phyloP scores from a whole-genome alignment of 1,140 invertebrate species.

The Euschistus heros region DNA sequence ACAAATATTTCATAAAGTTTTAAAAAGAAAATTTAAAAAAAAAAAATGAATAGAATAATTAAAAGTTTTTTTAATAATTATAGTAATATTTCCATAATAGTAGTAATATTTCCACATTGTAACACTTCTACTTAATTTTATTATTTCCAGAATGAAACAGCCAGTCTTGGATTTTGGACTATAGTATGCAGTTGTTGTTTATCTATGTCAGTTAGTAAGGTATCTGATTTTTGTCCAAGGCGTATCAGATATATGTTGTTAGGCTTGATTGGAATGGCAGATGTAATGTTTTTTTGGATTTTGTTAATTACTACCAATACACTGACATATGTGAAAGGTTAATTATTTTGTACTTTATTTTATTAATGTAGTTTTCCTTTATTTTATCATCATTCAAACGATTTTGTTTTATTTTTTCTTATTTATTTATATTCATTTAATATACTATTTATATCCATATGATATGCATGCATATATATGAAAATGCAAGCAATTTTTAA shows the following conservation, averaged over 20 bases:
- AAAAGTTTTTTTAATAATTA: too few relatives aligned
- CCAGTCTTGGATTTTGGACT: conserved; percentile 36
- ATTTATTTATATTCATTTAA: too few relatives aligned
- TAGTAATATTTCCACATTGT: too few relatives aligned
- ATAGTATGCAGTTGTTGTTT: conserved; percentile 33
- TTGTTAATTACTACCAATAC: conserved; percentile 32
- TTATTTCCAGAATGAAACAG: conserved; percentile 32
- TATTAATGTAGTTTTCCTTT: not conserved
- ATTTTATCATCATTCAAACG: not conserved
- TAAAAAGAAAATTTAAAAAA: too few relatives aligned
- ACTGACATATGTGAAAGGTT: conserved; percentile 29
- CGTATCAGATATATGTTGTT: conserved; percentile 34
- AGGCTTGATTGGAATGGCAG: conserved; percentile 32
- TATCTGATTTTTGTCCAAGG: conserved; percentile 34
- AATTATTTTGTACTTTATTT: too few relatives aligned
- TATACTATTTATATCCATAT: too few relatives aligned
- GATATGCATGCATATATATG: too few relatives aligned
- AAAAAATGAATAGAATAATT: too few relatives aligned
- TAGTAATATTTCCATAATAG: too few relatives aligned
- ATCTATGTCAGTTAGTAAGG: conserved; percentile 32
- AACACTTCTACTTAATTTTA: conserved; percentile 22
- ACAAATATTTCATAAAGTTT: too few relatives aligned
- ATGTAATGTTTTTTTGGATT: conserved; percentile 36
- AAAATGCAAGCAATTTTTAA: too few relatives aligned
- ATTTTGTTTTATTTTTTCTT: too few relatives aligned